Evolutionary conservation across 2,888 invertebrate genomes (phyloP), one percentile per base, ranked within the genome.

Genomic region (Tanypteryx hageni): DNA sequence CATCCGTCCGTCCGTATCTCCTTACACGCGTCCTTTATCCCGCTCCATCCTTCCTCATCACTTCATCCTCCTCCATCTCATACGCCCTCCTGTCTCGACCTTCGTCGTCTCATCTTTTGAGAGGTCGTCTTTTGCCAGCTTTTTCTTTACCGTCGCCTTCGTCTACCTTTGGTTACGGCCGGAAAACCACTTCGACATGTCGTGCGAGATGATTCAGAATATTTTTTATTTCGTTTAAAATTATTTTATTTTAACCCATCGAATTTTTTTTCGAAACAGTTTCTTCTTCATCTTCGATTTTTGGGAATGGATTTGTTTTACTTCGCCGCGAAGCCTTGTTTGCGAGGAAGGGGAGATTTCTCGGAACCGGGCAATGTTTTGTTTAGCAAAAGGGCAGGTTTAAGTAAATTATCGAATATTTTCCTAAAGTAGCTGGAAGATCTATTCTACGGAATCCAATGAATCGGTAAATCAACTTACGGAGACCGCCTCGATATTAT

Each of bases 1-100:
- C 64, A 61, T 89, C 89, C 86, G 59, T 89, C 89, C 86, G 59
- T 61, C 27, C 44, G 68, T 61, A 89, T 89, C 89, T 64, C 64
- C 89, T 89, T 89, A 89, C 89, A 68, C 31, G 44, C 68, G 16
- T 44, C 86, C 86, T 83, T 83, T 56, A 83, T 83, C 57, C 83
- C 83, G 57, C 56, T 31, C 59, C 89, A 31, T 89, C 61, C 22
- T 89, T 64, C 59, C 64, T 89, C 64, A 64, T 89, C 89, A 44
- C 56, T 89, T 44, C 89, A 27, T 89, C 31, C 86, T 31, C 27
- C 57, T 57, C 57, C 85, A 18, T 85, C 61, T 27, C 59, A 22
- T 11, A 31, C 61, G 64, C 44, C 64, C 44, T 31, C 59, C 59
- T 44, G 44, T 89, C 89, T 89, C 89, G 18, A 16, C 44, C 64